Evolutionary conservation across 1,140 invertebrate genomes (phyloP).

Genomic region (Meloidogyne exigua): DNA sequence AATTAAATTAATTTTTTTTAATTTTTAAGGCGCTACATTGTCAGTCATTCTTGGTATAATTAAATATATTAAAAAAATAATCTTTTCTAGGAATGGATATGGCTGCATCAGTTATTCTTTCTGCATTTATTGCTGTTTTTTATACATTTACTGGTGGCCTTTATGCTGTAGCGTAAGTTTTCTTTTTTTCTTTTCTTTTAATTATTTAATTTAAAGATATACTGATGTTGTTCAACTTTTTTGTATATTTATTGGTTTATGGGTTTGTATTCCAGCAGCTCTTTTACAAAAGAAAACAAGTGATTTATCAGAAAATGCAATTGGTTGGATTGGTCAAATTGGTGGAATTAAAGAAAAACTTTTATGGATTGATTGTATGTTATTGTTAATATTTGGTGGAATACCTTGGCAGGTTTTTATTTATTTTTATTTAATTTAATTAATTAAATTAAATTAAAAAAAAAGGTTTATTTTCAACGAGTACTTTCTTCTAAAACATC

Average conservation of each 20-base stretch:
- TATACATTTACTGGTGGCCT: slow-evolving; percentile 96
- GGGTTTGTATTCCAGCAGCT: slow-evolving; percentile 95
- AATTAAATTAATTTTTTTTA: too few species aligned
- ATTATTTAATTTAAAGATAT: neutral
- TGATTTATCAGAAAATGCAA: slow-evolving; percentile 57
- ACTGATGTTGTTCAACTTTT: slow-evolving; percentile 95
- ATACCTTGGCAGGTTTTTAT: slow-evolving; percentile 89
- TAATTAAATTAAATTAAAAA: slow-evolving; percentile 16
- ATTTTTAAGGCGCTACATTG: slow-evolving; percentile 77
- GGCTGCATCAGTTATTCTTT: slow-evolving; percentile 82
- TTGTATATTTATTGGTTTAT: slow-evolving; percentile 95
- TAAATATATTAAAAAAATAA: neutral
- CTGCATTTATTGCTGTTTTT: slow-evolving; percentile 89
- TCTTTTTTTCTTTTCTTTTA: neutral
- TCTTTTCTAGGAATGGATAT: slow-evolving; percentile 77
- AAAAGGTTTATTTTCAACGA: slow-evolving; percentile 90
- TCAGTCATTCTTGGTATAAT: slow-evolving; percentile 82
- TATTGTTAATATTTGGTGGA: slow-evolving; percentile 89
- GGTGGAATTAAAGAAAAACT: slow-evolving; percentile 73
- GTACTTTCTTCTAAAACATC: slow-evolving; percentile 92
- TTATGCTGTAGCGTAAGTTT: slow-evolving; percentile 90
- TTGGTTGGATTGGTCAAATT: slow-evolving; percentile 82
- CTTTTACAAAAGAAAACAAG: slow-evolving; percentile 79
- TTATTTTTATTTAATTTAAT: neutral
- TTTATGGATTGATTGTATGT: slow-evolving; percentile 83